Evolutionary conservation across 2,797 vertebrate genomes (phyloP).

Genomic region (Lagorchestes hirsutus): DNA sequence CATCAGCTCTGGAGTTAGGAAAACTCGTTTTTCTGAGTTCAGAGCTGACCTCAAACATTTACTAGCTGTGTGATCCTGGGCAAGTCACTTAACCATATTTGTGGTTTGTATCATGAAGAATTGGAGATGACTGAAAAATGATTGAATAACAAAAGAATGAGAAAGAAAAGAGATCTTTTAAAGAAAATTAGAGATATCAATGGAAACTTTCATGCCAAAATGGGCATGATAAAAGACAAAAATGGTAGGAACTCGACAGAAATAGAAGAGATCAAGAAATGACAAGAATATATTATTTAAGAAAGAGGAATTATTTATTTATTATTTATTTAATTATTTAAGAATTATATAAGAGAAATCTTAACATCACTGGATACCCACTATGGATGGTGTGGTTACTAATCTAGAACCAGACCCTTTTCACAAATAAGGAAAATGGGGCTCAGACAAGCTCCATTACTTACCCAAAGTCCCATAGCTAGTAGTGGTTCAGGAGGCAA

Average conservation of each 20-base stretch:
- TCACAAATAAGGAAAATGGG: too few relatives aligned
- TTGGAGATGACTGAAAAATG: not conserved
- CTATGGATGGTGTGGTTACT: too few relatives aligned
- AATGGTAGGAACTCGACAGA: too few relatives aligned
- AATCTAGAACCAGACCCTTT: not conserved
- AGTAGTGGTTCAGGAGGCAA: not conserved
- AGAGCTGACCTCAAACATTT: not conserved
- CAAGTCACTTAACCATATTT: not conserved
- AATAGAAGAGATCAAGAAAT: too few relatives aligned
- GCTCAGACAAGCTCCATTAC: not conserved
- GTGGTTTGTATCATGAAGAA: not conserved
- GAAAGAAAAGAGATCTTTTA: not conserved
- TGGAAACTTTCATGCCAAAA: not conserved
- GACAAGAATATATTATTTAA: too few relatives aligned
- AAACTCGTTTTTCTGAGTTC: not conserved
- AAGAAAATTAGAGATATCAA: not conserved
- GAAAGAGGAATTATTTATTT: too few relatives aligned
- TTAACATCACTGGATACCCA: not conserved
- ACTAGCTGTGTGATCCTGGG: not conserved
- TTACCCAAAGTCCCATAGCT: not conserved
- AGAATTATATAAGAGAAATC: not conserved
- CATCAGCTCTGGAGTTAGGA: not conserved
- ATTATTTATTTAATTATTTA: too few relatives aligned
- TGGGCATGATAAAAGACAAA: not conserved
- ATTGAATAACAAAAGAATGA: not conserved